Conservation (phyloP, 2,888 invertebrate species). For the Malthinus flaveolus region DNA sequence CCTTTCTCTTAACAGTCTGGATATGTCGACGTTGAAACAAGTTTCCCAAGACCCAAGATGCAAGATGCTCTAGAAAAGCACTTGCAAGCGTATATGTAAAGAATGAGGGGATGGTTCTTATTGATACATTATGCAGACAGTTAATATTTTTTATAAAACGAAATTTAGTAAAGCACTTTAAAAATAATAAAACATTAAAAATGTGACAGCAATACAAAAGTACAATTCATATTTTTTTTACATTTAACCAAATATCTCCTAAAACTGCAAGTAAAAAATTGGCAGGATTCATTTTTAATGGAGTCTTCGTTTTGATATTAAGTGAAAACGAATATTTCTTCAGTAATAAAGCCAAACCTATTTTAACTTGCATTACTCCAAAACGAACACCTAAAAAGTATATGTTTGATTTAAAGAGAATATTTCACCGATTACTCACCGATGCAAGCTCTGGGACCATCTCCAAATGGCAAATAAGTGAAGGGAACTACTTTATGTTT, state of each 20-base stretch:
- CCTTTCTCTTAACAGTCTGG: too few relatives aligned
- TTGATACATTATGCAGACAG: too few relatives aligned
- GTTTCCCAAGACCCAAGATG: too few relatives aligned
- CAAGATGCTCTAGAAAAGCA: too few relatives aligned
- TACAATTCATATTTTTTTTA: not conserved
- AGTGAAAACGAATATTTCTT: not conserved
- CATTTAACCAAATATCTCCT: not conserved
- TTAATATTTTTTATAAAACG: too few relatives aligned
- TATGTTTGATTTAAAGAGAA: not conserved
- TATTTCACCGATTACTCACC: not conserved
- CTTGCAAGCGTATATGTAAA: too few relatives aligned
- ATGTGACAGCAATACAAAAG: too few relatives aligned
- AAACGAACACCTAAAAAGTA: slow-evolving; percentile 1
- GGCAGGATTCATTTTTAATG: not conserved
- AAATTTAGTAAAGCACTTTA: too few relatives aligned
- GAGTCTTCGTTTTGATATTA: not conserved
- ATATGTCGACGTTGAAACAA: too few relatives aligned
- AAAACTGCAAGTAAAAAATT: not conserved
- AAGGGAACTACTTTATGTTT: not conserved
- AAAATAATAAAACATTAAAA: too few relatives aligned
- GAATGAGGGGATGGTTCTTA: too few relatives aligned
- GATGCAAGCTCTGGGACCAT: not conserved
- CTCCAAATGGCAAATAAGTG: slow-evolving; percentile 3
- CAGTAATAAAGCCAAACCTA: not conserved
- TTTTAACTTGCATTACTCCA: slow-evolving; percentile 1